Evolutionary conservation across 2,888 invertebrate species (phyloP).

Genomic region (Callyntrura sp.): DNA sequence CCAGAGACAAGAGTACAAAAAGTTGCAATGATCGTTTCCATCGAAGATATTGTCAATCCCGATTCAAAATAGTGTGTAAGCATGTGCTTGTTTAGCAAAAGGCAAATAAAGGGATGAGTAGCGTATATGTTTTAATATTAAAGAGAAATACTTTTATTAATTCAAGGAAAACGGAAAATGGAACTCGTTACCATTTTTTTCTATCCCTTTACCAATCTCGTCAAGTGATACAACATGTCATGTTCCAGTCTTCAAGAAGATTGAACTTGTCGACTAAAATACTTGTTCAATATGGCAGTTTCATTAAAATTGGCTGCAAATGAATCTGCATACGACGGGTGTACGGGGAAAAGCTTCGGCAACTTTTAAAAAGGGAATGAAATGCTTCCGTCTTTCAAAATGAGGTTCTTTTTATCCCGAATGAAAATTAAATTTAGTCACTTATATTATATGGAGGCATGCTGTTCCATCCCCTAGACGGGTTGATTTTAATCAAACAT

Average conservation of each 20-base stretch:
- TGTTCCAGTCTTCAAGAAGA: not conserved
- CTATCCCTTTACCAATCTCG: conserved; percentile 32
- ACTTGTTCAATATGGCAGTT: conserved; percentile 6
- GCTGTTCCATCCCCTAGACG: no score
- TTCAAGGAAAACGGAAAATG: conserved; percentile 23
- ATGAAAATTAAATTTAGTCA: conserved; percentile 51
- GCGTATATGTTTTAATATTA: not conserved
- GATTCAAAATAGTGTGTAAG: not conserved
- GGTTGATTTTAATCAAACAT: no score
- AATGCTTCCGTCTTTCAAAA: not conserved
- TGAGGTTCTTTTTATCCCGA: not conserved
- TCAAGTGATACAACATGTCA: conserved; percentile 35
- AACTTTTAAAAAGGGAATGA: not conserved
- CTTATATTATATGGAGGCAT: no score
- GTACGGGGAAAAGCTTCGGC: not conserved
- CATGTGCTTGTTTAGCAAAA: not conserved
- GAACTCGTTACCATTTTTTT: conserved; percentile 60
- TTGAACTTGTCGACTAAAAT: not conserved
- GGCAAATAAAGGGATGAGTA: not conserved
- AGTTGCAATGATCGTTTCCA: conserved; percentile 58
- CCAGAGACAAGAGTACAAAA: conserved; percentile 55
- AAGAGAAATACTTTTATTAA: conserved; percentile 53
- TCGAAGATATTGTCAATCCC: conserved; percentile 56
- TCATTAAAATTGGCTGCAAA: conserved; percentile 61
- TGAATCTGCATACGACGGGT: conserved; percentile 39